Conservation (phyloP, 1,140 invertebrate species). For the Pteromalus puparum region DNA sequence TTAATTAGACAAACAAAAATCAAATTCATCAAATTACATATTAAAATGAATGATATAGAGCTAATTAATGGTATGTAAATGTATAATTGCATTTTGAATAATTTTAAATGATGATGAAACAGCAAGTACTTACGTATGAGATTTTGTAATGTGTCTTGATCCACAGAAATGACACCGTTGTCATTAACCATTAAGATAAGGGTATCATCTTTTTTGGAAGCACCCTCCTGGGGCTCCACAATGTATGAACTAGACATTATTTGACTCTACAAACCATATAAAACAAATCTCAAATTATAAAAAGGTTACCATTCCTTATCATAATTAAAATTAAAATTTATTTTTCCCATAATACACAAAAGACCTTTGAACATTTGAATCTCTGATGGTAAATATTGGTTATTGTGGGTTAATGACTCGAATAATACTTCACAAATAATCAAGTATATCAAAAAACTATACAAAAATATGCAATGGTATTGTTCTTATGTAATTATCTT, state of each 20-base stretch:
- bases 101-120: neutral
- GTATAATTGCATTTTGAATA: neutral
- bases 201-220: slow-evolving; percentile 72
- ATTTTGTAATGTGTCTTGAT: slow-evolving; percentile 82
- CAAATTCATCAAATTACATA: neutral
- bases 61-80: neutral
- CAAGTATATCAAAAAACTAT: neutral
- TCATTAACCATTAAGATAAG: slow-evolving; percentile 85
- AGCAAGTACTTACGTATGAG: slow-evolving; percentile 79
- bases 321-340: too few species aligned
- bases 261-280: slow-evolving; percentile 49
- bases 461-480: neutral
- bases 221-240: slow-evolving; percentile 67
- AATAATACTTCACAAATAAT: neutral
- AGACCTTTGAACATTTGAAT: too few species aligned
- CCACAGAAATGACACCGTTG: slow-evolving; percentile 82
- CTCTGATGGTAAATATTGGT: too few species aligned
- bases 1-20: neutral
- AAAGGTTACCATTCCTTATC: neutral
- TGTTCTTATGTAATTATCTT: neutral
- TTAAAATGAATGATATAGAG: neutral
- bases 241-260: slow-evolving; percentile 73
- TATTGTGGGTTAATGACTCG: too few species aligned
- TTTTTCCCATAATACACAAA: too few species aligned
- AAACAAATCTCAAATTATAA: neutral